Evolutionary conservation across 2,888 invertebrate species (phyloP).

Genomic region (Cinara cedri): DNA sequence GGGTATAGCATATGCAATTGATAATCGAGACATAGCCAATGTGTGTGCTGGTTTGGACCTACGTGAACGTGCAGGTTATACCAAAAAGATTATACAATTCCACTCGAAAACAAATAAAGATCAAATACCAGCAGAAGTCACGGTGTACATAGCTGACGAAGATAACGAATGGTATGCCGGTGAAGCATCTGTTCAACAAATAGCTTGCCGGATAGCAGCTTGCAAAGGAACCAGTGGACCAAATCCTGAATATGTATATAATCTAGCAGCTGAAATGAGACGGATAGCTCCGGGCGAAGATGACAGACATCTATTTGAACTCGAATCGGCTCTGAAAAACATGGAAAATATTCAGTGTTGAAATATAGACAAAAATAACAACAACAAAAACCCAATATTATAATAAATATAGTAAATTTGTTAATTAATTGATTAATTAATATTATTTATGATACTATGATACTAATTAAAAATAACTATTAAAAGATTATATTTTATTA

Average conservation of each 20-base stretch:
- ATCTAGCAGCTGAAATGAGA: conserved; percentile 80
- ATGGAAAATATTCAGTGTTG: conserved; percentile 59
- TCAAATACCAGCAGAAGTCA: conserved; percentile 65
- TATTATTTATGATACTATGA: no score
- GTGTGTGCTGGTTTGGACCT: conserved; percentile 85
- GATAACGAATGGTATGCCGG: conserved; percentile 83
- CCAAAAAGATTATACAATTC: conserved; percentile 74
- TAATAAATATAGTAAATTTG: no score
- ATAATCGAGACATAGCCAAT: conserved; percentile 69
- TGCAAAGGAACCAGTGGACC: conserved; percentile 84
- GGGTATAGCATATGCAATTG: conserved; percentile 91
- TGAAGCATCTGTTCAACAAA: conserved; percentile 74
- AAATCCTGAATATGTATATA: conserved; percentile 90
- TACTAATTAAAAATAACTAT: no score
- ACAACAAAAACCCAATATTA: no score
- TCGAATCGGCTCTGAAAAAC: conserved; percentile 71
- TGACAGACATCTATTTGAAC: conserved; percentile 78
- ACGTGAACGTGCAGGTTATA: conserved; percentile 92
- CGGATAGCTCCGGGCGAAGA: conserved; percentile 73
- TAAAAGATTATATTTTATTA: no score
- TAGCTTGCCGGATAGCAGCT: conserved; percentile 79
- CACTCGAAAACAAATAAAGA: conserved; percentile 66
- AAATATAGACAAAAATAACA: background rate
- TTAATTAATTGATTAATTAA: no score
- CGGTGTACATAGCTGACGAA: conserved; percentile 81